A percentile compares a stretch with the other conserved stretches of the same genome.
These are phyloP conservation scores for Patella ulyssiponensis DNA, from an alignment of 2,888 invertebrate genomes.

Conservation along the genomic window DNA sequence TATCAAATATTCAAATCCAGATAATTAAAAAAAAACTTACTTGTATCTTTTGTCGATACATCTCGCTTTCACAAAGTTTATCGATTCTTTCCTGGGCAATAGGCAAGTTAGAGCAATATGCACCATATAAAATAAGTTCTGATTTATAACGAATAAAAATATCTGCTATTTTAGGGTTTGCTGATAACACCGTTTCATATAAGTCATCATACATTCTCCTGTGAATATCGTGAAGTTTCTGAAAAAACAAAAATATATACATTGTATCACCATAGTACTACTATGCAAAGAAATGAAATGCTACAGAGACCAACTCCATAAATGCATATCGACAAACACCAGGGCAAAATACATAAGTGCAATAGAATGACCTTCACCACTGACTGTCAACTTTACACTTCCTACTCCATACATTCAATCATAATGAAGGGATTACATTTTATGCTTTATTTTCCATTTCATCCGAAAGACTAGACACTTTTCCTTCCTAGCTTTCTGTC, in stretches of 20 bases:
- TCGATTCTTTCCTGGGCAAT: constrained; percentile 89
- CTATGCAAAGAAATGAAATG: too few relatives aligned
- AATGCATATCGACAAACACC: too few relatives aligned
- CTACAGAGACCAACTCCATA: too few relatives aligned
- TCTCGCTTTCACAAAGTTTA: constrained; percentile 78
- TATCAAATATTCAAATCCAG: too few relatives aligned
- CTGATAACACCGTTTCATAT: constrained; percentile 74
- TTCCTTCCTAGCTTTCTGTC: too few relatives aligned
- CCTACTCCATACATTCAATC: too few relatives aligned
- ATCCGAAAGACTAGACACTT: too few relatives aligned
- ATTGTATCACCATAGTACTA: background rate
- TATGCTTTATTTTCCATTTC: too few relatives aligned
- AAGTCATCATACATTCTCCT: constrained; percentile 87
- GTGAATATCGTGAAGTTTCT: constrained; percentile 91
- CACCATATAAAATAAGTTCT: constrained; percentile 92
- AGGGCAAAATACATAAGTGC: too few relatives aligned
- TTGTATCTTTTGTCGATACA: constrained; percentile 63
- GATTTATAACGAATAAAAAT: constrained; percentile 90
- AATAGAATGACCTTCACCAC: too few relatives aligned
- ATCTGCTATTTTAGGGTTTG: constrained; percentile 48
- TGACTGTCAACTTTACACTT: too few relatives aligned
- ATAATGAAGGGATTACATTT: too few relatives aligned
- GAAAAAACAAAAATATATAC: constrained; percentile 36
- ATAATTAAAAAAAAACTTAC: constrained; percentile 39
- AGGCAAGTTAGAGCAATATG: constrained; percentile 95